phyloP scores from a whole-genome alignment of 2,113 vertebrate genomes.

The Malurus elegans region DNA sequence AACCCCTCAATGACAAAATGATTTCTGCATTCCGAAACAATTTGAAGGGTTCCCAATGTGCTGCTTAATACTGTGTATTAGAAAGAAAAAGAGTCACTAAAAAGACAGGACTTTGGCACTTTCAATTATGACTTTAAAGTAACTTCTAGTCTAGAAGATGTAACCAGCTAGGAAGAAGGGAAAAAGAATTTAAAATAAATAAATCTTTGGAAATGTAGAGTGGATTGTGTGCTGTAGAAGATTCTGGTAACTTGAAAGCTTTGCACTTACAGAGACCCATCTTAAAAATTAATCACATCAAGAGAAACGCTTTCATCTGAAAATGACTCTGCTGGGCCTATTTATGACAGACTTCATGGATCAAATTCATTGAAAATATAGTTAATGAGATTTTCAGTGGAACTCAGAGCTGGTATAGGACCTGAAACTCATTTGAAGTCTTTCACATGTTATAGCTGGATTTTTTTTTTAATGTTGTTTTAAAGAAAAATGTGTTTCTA shows the following conservation, averaged over 20 bases:
- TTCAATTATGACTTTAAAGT: background rate
- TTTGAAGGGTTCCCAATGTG: background rate
- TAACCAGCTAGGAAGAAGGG: background rate
- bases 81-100: background rate
- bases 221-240: background rate
- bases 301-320: constrained; percentile 29
- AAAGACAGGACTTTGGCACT: background rate
- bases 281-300: constrained; percentile 18
- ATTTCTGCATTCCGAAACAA: background rate
- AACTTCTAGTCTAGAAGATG: background rate
- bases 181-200: background rate
- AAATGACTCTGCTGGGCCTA: background rate
- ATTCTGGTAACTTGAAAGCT: constrained; percentile 12
- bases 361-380: background rate
- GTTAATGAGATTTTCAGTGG: background rate
- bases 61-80: background rate
- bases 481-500: background rate
- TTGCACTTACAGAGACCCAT: background rate
- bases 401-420: background rate
- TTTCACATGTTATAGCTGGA: background rate
- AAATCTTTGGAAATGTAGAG: background rate
- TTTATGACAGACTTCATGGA: constrained; percentile 6
- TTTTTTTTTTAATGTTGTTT: background rate
- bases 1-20: background rate
- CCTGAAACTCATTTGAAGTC: background rate